A percentile compares a stretch with the other conserved stretches of the same genome.
These are phyloP conservation scores for Malurus alboscapulatus DNA, from an alignment of 2,113 vertebrate species.

Conservation along the genomic window DNA sequence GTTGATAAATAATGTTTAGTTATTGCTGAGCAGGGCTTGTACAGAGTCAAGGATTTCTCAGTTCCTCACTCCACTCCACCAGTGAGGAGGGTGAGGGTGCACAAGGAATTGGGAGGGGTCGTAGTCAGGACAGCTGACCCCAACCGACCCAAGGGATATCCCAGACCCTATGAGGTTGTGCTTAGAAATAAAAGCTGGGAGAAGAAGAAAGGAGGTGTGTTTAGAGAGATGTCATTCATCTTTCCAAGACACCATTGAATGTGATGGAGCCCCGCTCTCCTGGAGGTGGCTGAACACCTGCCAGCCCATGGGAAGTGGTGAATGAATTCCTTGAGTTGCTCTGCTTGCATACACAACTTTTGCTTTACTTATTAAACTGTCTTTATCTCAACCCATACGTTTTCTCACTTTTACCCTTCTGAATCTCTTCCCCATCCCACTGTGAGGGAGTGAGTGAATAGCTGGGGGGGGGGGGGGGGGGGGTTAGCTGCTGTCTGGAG, in stretches of 20 bases:
- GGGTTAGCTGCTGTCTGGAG: background rate
- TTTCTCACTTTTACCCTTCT: background rate
- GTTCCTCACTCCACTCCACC: background rate
- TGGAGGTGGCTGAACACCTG: background rate
- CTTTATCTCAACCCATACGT: fast-evolving
- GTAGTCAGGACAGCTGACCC: background rate
- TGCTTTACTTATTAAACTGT: background rate
- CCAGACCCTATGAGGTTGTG: background rate
- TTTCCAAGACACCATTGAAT: fast-evolving
- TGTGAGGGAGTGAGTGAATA: fast-evolving
- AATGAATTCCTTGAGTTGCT: background rate
- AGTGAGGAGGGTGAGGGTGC: fast-evolving
- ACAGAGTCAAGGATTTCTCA: background rate
- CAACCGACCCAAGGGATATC: background rate
- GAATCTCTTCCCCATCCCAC: background rate
- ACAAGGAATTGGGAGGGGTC: background rate
- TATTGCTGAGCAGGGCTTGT: background rate
- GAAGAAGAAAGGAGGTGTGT: background rate
- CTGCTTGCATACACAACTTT: fast-evolving
- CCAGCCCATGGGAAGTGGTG: fast-evolving
- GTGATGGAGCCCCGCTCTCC: background rate
- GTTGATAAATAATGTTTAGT: background rate
- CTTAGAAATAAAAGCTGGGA: background rate
- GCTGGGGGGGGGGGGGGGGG: fast-evolving
- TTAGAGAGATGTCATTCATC: fast-evolving